Conservation (phyloP, 35 echinoderm and acorn worm genomes). For the Strongylocentrotus purpuratus region DNA sequence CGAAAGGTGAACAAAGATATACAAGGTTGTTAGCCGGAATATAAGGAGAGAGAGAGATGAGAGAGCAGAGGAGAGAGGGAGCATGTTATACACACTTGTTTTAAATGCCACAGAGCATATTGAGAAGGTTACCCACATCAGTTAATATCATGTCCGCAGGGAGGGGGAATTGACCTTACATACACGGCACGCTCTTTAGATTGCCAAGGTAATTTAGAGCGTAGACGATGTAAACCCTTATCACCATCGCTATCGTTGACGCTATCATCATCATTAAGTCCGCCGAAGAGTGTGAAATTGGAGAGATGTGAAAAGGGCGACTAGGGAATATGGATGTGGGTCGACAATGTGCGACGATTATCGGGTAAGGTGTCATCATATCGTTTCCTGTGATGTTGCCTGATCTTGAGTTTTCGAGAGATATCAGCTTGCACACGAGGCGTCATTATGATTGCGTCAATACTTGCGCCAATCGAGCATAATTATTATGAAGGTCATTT, state of each 20-base stretch:
- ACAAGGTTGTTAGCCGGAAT: background rate
- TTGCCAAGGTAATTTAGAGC: background rate
- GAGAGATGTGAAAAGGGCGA: background rate
- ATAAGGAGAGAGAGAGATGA: background rate
- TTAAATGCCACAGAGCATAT: constrained; percentile 10
- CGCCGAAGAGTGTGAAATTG: background rate
- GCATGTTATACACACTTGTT: background rate
- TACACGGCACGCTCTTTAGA: background rate
- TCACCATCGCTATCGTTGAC: background rate
- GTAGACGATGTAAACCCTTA: background rate
- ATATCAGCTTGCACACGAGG: no score
- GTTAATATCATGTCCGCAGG: background rate
- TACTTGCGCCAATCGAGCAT: no score
- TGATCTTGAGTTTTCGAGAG: background rate
- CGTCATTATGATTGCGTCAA: no score
- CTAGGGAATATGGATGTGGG: background rate
- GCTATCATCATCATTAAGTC: background rate
- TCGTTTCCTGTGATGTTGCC: background rate
- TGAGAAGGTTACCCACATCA: background rate
- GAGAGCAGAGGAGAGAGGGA: background rate
- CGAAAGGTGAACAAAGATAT: background rate
- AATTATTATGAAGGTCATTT: no score
- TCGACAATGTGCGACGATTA: background rate
- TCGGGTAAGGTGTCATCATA: background rate
- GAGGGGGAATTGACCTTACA: background rate